A percentile compares a stretch with the other conserved stretches of the same genome.
Evolutionary conservation across 2,113 vertebrate genomes (phyloP).

Genomic region (Mirounga angustirostris): DNA sequence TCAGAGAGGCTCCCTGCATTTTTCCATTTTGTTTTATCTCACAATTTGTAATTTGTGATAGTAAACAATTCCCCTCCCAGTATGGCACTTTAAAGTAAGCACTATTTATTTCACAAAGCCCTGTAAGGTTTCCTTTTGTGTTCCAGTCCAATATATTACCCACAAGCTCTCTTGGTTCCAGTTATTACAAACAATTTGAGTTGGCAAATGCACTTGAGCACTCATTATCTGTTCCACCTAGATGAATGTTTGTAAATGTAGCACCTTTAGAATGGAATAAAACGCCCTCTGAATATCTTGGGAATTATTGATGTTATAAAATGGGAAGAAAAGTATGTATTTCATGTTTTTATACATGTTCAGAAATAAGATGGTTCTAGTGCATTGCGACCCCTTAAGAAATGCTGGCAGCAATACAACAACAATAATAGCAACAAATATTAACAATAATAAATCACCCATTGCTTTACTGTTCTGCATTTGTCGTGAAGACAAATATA

Average conservation of each 20-base stretch:
- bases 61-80: constrained; percentile 58
- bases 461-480: background rate
- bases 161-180: constrained; percentile 26
- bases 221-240: background rate
- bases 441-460: background rate
- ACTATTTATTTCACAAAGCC: constrained; percentile 43
- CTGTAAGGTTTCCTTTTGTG: background rate
- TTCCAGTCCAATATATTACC: constrained; percentile 49
- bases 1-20: constrained; percentile 10
- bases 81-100: constrained; percentile 6
- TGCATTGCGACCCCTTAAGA: constrained; percentile 52
- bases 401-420: background rate
- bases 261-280: background rate
- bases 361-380: constrained; percentile 27
- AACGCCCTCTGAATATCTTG: constrained; percentile 23
- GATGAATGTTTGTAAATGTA: constrained; percentile 21
- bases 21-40: constrained; percentile 49
- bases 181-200: constrained; percentile 18
- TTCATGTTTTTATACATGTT: background rate
- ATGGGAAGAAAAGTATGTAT: background rate
- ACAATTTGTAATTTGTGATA: background rate
- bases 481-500: constrained; percentile 45
- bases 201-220: background rate
- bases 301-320: background rate
- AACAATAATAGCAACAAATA: background rate